A percentile compares a stretch with the other conserved stretches of the same genome.
Conservation (phyloP, 2,113 vertebrate genomes). For the Antennarius striatus region DNA sequence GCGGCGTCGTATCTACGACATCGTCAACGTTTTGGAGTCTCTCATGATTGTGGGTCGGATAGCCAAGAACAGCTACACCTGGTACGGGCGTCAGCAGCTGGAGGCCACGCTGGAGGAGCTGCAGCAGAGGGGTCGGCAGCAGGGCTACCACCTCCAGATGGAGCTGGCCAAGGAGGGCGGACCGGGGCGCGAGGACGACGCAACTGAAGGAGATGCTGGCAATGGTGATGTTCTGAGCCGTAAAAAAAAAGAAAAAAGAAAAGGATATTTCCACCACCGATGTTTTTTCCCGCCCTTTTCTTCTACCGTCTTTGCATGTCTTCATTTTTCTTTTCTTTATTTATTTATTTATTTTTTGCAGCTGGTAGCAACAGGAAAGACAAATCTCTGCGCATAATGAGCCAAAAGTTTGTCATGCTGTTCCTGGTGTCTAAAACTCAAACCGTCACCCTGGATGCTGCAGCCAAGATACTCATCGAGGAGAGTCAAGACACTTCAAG, state of each 20-base stretch:
- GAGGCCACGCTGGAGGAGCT: slow-evolving; percentile 84
- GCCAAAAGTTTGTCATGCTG: slow-evolving; percentile 96
- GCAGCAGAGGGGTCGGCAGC: slow-evolving; percentile 82
- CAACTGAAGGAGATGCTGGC: slow-evolving; percentile 66
- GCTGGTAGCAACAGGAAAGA: slow-evolving; percentile 90
- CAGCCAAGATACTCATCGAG: slow-evolving; percentile 92
- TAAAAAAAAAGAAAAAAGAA: too few species aligned
- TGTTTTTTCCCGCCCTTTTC: too few species aligned
- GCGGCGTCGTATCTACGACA: slow-evolving; percentile 93
- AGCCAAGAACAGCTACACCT: slow-evolving; percentile 94
- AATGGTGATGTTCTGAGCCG: slow-evolving; percentile 75
- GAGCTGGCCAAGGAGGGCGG: slow-evolving; percentile 70
- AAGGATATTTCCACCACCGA: too few species aligned
- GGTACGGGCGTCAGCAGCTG: slow-evolving; percentile 87
- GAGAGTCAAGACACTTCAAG: slow-evolving; percentile 87
- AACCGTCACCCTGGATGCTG: slow-evolving; percentile 88
- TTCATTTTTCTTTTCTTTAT: background rate
- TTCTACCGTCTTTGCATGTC: background rate
- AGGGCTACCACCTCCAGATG: slow-evolving; percentile 88
- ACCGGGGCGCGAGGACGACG: slow-evolving; percentile 58
- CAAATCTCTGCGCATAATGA: slow-evolving; percentile 95
- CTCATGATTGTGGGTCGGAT: slow-evolving; percentile 89
- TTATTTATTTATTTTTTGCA: slow-evolving; percentile 33
- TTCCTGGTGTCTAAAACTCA: slow-evolving; percentile 93
- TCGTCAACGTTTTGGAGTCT: slow-evolving; percentile 93